phyloP scores from a whole-genome alignment of 2,888 invertebrate species.

The Euzetes globulus region DNA sequence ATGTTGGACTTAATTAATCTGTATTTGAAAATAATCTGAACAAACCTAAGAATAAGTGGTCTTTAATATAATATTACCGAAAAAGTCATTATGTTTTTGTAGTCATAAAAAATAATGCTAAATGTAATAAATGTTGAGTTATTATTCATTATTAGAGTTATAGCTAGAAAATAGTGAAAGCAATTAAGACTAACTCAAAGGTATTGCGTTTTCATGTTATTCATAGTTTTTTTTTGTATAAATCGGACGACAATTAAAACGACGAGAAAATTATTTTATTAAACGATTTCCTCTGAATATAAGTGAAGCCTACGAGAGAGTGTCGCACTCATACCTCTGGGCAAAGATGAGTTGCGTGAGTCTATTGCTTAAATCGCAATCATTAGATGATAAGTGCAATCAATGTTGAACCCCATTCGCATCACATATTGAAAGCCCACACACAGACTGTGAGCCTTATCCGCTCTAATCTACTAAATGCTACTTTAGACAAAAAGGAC shows the following conservation, averaged over 20 bases:
- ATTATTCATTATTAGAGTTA: neutral
- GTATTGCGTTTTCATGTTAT: neutral
- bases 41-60: too few relatives aligned
- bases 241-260: neutral
- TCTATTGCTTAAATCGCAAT: conserved; percentile 22
- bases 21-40: too few relatives aligned
- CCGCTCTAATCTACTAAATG: neutral
- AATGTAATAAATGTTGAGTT: too few relatives aligned
- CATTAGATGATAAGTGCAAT: neutral
- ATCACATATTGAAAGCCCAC: neutral
- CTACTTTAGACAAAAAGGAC: neutral
- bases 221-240: neutral
- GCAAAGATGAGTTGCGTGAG: conserved; percentile 16
- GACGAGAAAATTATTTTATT: conserved; percentile 4
- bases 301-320: conserved; percentile 12
- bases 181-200: too few relatives aligned
- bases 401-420: neutral
- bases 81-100: too few relatives aligned
- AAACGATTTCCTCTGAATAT: neutral
- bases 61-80: too few relatives aligned
- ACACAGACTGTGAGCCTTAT: neutral
- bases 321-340: conserved; percentile 22
- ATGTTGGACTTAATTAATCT: too few relatives aligned
- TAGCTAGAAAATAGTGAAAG: neutral
- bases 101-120: too few relatives aligned